Evolutionary conservation across 2,888 invertebrate genomes (phyloP), one percentile per base, ranked within the genome.

Genomic region (Panopea generosa): DNA sequence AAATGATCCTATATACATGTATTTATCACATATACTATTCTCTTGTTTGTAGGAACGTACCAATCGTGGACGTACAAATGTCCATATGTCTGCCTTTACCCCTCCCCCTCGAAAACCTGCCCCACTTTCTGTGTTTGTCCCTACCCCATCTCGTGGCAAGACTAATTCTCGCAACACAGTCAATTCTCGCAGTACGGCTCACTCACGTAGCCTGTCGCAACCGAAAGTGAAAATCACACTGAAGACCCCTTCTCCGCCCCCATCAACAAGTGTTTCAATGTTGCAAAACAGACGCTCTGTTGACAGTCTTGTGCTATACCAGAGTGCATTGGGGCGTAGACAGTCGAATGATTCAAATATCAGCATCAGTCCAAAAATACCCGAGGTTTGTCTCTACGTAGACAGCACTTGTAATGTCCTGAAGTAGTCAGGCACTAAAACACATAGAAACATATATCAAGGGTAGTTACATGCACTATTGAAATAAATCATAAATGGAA

Each of bases 71-170:
- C 4, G 38, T 50, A 18, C 62, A 50, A 29, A 62, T 50, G 45
- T 47, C 26, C 59, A 78, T 70, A 82, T 82, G 63, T 88, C 87
- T 11, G 87, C 88, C 38, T 87, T 87, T 65, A 86, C 88, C 40
- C 86, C 88, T 49, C 86, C 86, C 45, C 86, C 85, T 27, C 82
- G 84, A 29, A 84, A 85, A 53, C 74, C 75, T 6, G 47, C 63
- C 43, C 73, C 66, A 18, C 69, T 81, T 26, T 68, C 81, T 56
- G 71, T 81, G 24, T 81, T 57, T 50, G 61, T 68, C 27, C 74
- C 74, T 11, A 18, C 26, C 27, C 61, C 57, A 7, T 43, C 66
- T 16, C 29, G 70, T n/a, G 45, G 56, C 33, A 45, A 57, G 14
- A 62, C 60, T 55, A 62, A 62, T n/a, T 60, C 70, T 7, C 29